Evolutionary conservation across 2,888 invertebrate genomes (phyloP), one percentile per base, ranked within the genome.

Genomic region (Girardia tigrina): DNA sequence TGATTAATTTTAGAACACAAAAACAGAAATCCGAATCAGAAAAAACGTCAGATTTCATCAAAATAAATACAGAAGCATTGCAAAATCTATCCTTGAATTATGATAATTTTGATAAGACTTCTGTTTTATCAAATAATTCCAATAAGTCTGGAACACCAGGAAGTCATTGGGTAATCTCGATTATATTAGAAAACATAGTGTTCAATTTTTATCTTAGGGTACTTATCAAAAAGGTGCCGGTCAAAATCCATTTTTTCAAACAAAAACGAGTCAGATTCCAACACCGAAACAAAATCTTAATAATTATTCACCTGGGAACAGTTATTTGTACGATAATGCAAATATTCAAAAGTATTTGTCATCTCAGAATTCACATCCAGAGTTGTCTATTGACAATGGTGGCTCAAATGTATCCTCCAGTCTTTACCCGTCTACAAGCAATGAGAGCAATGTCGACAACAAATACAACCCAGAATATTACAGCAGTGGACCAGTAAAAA

Each of bases 391-490:
- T 16, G 56, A 56, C 56, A 56, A 8, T n/a, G 56, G 56, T 20
- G 56, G 56, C 23, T 56, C 56, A 4, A 56, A 56, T 56, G 56
- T 56, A 56, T 56, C 56, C 4, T 56, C 56, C 6, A 56, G 56
- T 56, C 56, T 56, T 56, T 56, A 56, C 23, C 56, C 56, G n/a
- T 56, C 56, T 56, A 56, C 56, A 8, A 56, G 56, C n/a, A 56
- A 56, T 56, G 56, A 56, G 23, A 56, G 56, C n/a, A 56, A 56
- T 56, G 56, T 56, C 23, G 56, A 56, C 56, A 56, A 56, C 23
- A 56, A 56, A 56, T 56, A 56, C n/a, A 56, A 56, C n/a, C 56
- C 56, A 56, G 56, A 56, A 56, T 56, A 56, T 56, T 56, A 56
- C n/a, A 56, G n/a, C 23, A 56, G 56, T 56, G 56, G 56, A 56